Base-by-base conservation (phyloP, 1,140 invertebrate genomes). In the Listronotus bonariensis region DNA sequence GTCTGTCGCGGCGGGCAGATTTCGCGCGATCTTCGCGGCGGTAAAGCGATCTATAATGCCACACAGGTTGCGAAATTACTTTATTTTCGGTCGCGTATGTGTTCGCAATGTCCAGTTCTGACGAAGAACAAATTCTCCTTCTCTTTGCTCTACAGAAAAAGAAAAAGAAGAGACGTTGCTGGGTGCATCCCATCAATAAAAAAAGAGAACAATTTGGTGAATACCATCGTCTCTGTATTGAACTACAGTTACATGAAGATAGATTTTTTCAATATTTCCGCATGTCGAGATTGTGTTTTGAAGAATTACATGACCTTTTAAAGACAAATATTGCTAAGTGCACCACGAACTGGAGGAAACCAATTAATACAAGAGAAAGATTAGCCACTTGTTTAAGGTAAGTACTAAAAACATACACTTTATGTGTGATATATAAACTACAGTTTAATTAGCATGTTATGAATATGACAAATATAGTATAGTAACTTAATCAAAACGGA, bases 151-250 rank as follows among this genome's bases (percentile, higher is more conserved):
- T 51, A 51, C 9, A 51, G 31, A 51, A 51, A 51, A 51, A 51
- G 18, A 49, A 15, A 49, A 51, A 51, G 48, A 51, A 51, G 26
- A 45, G 14, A 45, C 42, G 42, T 45, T 45, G 18, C 12, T 45
- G 42, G 42, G 42, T 45, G 42, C 42, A 45, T 45, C 8, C 42
- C 42, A 45, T 45, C 12, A 45, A 45, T 45, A 45, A 45, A n/a
- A 45, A 45, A 20, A n/a, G 17, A 51, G 18, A 51, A 51, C 17
- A 51, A 51, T 51, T 6, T 51, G 48, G 48, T 51, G 17, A 51
- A 51, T 51, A 51, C 48, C 48, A 51, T 26, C 48, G 48, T 51
- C 48, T 51, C 26, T 51, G 48, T 51, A 51, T 51, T 51, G 48
- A 51, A 51, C 48, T 51, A 26, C 48, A 51, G 48, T 51, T 9